Evolutionary conservation across 2,113 vertebrate genomes (phyloP), one percentile per base, ranked within the genome.

Genomic region (Tinamus guttatus): DNA sequence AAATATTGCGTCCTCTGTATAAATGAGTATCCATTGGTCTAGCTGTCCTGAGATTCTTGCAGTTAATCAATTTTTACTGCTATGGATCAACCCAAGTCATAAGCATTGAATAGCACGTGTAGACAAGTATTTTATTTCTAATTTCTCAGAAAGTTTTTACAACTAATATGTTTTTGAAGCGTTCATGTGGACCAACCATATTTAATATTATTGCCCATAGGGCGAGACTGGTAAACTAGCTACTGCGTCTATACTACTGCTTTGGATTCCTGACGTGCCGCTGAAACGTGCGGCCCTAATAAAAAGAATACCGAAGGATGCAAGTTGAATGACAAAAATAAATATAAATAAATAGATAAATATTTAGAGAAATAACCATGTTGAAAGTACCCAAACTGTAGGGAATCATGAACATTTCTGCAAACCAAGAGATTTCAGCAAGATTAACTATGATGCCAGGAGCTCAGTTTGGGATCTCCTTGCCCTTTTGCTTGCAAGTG

Each of bases 1-100:
- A 95, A 97, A 96, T 96, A 90, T 16, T 56, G 76, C 58, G 40
- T 71, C 89, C 47, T 71, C 4, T 4, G 4, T 47, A 71, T 38
- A 51, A 74, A 85, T 74, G 38, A 8, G 34, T 68, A 71, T 88
- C 75, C 11, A 92, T 13, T n/a, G 56, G 17, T 36, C 30, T 65
- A 81, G 3, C 18, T 69, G 30, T 68, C 68, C 12, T 45, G 58
- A 84, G 90, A 73, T 86, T 84, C 49, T 7, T 65, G 7, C 4
- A 76, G 6, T 24, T 76, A 28, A 32, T 18, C 15, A 24, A 8
- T 86, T 93, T 65, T 41, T 76, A 36, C 62, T 65, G 80, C 47
- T 52, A 64, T 2, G 36, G 85, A 45, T 65, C 65, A 76, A 2
- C 18, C 17, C 12, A 62, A n/a, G 27, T 76, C 92, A 38, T 41